phyloP scores from a whole-genome alignment of 2,888 invertebrate genomes.

The Eupithecia pulchellata region DNA sequence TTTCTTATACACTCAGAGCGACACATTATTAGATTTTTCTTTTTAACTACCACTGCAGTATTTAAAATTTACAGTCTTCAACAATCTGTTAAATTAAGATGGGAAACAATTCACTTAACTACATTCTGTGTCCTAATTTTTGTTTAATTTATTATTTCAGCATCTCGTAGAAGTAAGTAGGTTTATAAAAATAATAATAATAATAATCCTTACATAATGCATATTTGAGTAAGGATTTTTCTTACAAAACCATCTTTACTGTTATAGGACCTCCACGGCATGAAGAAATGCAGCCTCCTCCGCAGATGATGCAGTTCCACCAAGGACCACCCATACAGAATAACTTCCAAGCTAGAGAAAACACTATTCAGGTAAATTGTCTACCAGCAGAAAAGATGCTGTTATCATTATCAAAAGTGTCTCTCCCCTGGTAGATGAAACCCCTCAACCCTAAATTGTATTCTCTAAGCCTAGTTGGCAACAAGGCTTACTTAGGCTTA shows the following conservation, averaged over 20 bases:
- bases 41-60: too few relatives aligned
- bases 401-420: not conserved
- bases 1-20: too few relatives aligned
- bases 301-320: conserved; percentile 11
- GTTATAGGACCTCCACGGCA: conserved; percentile 26
- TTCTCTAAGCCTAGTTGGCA: too few relatives aligned
- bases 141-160: conserved; percentile 20
- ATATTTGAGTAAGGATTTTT: not conserved
- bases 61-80: too few relatives aligned
- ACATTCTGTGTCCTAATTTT: not conserved
- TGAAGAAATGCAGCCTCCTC: conserved; percentile 28
- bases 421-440: not conserved
- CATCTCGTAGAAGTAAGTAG: conserved; percentile 25
- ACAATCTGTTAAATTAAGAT: too few relatives aligned
- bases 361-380: conserved; percentile 88
- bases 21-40: too few relatives aligned
- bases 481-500: too few relatives aligned
- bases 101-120: not conserved
- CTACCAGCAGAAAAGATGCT: not conserved
- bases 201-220: too few relatives aligned
- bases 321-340: conserved; percentile 68
- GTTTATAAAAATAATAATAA: too few relatives aligned
- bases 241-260: not conserved
- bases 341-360: conserved; percentile 89
- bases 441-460: not conserved